Conservation (phyloP, 92 coral and sea anemone species). For the Siderastrea siderea region DNA sequence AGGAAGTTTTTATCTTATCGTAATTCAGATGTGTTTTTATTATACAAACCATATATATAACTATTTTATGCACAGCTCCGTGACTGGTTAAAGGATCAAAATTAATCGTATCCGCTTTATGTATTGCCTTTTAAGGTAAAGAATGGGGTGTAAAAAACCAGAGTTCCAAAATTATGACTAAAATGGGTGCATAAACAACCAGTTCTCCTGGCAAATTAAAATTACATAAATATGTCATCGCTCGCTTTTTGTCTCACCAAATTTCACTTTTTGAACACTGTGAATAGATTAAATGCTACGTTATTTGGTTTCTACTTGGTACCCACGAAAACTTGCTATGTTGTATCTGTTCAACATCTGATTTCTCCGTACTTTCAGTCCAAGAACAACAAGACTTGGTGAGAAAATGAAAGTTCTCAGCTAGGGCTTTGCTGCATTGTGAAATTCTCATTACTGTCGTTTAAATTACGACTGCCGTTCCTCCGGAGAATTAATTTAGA, state of each 20-base stretch:
- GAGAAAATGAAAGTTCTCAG: background rate
- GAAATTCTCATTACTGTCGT: background rate
- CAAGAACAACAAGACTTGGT: background rate
- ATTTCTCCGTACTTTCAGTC: background rate
- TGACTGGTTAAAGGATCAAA: background rate
- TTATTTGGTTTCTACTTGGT: background rate
- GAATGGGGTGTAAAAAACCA: background rate
- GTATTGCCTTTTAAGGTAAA: constrained; percentile 41
- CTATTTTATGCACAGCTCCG: background rate
- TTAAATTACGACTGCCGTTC: background rate
- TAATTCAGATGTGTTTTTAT: background rate
- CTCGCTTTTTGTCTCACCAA: background rate
- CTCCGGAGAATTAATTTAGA: too few relatives aligned
- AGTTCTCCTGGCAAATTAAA: background rate
- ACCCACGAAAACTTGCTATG: background rate
- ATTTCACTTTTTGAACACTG: background rate
- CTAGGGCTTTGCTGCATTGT: too few relatives aligned
- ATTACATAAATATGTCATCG: background rate
- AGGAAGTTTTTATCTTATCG: background rate
- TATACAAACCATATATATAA: background rate
- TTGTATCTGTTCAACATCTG: background rate
- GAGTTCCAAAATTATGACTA: background rate
- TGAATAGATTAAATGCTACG: background rate
- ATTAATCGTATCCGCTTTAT: background rate
- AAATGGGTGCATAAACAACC: background rate